Evolutionary conservation across 2,113 vertebrate species (phyloP).

Genomic region (Xiphophorus hellerii): DNA sequence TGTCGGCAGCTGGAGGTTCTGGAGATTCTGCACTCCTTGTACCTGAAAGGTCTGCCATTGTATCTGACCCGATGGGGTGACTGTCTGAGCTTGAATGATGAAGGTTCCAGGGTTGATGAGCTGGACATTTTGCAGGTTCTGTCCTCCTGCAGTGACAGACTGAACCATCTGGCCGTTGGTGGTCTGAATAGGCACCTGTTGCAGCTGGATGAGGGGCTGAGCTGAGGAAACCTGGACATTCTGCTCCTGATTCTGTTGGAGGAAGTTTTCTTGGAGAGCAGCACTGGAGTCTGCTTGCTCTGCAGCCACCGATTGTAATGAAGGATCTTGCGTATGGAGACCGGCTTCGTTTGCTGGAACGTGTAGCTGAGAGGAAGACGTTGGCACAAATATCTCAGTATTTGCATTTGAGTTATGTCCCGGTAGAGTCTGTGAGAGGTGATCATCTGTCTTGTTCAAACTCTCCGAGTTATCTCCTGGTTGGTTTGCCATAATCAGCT

Average conservation of each 20-base stretch:
- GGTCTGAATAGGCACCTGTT: conserved; percentile 90
- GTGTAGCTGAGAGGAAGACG: conserved; percentile 91
- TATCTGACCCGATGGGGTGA: conserved; percentile 97
- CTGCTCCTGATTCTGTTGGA: conserved; percentile 91
- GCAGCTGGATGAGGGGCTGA: conserved; percentile 93
- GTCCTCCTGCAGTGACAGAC: conserved; percentile 85
- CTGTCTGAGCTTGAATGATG: conserved; percentile 99
- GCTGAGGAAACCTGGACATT: conserved; percentile 89
- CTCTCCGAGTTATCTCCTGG: conserved; percentile 88
- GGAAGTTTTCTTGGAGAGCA: conserved; percentile 91
- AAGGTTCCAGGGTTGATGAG: conserved; percentile 98
- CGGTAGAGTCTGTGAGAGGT: conserved; percentile 88
- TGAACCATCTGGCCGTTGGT: conserved; percentile 93
- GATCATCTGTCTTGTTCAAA: conserved; percentile 89
- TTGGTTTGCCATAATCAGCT: conserved; percentile 92
- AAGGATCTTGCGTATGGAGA: conserved; percentile 90
- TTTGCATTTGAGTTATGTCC: conserved; percentile 87
- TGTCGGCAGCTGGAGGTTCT: conserved; percentile 97
- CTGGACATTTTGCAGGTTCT: conserved; percentile 93
- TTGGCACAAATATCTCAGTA: conserved; percentile 97
- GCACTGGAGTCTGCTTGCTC: conserved; percentile 85
- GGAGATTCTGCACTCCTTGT: conserved; percentile 97
- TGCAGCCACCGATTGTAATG: conserved; percentile 78
- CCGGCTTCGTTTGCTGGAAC: conserved; percentile 89
- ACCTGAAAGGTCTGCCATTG: conserved; percentile 99